Percentiles rank a stretch among this genome's conserved stretches.
Conservation (phyloP, 2,888 invertebrate species). For the Amblyjoppa proteus region DNA sequence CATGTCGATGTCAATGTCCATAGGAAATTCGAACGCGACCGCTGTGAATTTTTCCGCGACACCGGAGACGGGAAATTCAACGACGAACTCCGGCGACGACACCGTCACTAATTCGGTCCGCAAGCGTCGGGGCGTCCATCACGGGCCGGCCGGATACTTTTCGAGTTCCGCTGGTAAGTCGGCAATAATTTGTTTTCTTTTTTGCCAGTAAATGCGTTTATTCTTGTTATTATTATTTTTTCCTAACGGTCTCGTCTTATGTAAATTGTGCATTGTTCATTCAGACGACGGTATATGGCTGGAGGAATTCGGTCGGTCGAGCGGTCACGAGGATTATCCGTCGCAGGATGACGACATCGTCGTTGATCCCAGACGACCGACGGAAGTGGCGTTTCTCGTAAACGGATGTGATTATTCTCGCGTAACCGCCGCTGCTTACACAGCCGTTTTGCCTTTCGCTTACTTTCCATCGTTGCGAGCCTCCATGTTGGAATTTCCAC, state of each 20-base stretch:
- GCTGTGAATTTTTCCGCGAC: slow-evolving; percentile 72
- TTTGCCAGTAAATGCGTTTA: slow-evolving; percentile 12
- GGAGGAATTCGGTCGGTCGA: slow-evolving; percentile 80
- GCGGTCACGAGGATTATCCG: slow-evolving; percentile 76
- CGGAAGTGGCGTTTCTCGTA: slow-evolving; percentile 82
- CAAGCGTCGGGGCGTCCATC: slow-evolving; percentile 72
- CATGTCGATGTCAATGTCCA: slow-evolving; percentile 67
- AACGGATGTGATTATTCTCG: slow-evolving; percentile 82
- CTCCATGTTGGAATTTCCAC: slow-evolving; percentile 90
- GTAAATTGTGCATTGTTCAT: slow-evolving; percentile 21
- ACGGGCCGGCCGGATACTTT: slow-evolving; percentile 75
- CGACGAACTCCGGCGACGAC: slow-evolving; percentile 64
- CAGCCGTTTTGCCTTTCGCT: slow-evolving; percentile 91
- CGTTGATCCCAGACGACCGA: slow-evolving; percentile 72
- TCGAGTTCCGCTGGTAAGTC: slow-evolving; percentile 77
- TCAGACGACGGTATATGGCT: slow-evolving; percentile 82
- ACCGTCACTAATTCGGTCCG: slow-evolving; percentile 69
- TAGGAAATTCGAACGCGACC: slow-evolving; percentile 71
- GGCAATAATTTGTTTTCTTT: neutral
- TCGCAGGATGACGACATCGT: slow-evolving; percentile 71
- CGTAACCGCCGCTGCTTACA: slow-evolving; percentile 88
- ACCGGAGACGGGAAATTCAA: slow-evolving; percentile 84
- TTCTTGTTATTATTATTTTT: slow-evolving; percentile 14
- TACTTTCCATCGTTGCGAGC: slow-evolving; percentile 91
- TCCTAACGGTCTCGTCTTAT: neutral